A percentile compares a stretch with the other conserved stretches of the same genome.
Evolutionary conservation across 1,140 invertebrate species (phyloP).

Genomic region (Tetramorium alpestre): DNA sequence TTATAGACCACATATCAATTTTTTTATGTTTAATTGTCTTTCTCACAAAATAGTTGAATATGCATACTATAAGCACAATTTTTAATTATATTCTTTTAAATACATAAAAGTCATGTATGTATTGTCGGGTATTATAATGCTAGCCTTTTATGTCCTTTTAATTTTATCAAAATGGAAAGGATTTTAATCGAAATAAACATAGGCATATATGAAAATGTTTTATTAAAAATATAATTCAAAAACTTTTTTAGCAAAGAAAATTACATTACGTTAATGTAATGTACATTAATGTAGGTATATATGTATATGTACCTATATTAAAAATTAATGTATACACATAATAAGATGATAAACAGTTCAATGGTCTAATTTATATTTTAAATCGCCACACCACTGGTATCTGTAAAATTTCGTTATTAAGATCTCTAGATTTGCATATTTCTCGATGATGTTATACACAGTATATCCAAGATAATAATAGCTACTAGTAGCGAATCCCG

Average conservation of each 20-base stretch:
- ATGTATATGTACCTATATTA: not conserved
- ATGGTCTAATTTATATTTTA: not conserved
- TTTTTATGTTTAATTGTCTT: conserved; percentile 15
- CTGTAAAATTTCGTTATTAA: not conserved
- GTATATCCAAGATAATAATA: not conserved
- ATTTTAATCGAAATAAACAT: not conserved
- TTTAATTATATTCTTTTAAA: conserved; percentile 8
- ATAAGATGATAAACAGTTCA: not conserved
- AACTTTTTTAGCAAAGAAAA: not conserved
- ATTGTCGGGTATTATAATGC: not conserved
- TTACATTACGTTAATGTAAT: not conserved
- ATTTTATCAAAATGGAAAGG: too few species aligned
- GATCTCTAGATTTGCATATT: conserved; percentile 35
- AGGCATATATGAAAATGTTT: not conserved
- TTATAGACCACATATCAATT: conserved; percentile 22
- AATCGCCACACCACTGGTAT: not conserved
- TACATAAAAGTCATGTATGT: not conserved
- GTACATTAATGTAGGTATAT: not conserved
- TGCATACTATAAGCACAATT: not conserved
- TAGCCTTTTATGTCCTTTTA: not conserved
- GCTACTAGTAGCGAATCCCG: conserved; percentile 1
- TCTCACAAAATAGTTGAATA: not conserved
- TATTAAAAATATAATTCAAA: not conserved
- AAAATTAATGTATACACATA: not conserved
- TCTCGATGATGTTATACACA: not conserved